phyloP scores from a whole-genome alignment of 2,113 vertebrate genomes.

The Riparia riparia region DNA sequence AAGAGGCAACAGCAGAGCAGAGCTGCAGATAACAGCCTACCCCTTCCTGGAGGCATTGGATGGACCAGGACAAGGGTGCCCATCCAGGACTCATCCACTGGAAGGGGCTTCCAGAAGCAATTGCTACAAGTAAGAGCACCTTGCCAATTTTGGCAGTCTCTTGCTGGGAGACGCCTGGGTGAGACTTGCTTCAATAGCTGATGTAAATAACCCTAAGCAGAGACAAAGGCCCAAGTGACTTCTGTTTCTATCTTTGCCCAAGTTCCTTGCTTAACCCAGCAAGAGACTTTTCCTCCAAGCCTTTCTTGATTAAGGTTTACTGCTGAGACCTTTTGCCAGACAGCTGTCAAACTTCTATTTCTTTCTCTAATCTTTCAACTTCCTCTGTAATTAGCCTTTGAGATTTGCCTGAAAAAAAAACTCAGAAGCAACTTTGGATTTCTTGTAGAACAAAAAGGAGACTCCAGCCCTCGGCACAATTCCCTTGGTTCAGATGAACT shows the following conservation, averaged over 20 bases:
- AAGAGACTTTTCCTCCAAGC: background rate
- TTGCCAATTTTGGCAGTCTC: background rate
- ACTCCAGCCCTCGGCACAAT: background rate
- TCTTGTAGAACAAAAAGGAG: background rate
- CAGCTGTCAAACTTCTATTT: background rate
- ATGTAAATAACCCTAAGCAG: background rate
- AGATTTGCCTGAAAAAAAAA: background rate
- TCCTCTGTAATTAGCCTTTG: background rate
- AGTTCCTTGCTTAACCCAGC: background rate
- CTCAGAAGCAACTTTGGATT: background rate
- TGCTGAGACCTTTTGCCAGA: background rate
- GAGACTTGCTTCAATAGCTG: background rate
- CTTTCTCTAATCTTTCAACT: background rate
- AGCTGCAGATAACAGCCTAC: background rate
- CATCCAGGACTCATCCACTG: background rate
- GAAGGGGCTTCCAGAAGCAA: fast-evolving
- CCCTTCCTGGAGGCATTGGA: fast-evolving
- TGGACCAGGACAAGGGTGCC: background rate
- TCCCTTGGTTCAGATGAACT: background rate
- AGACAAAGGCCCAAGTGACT: background rate
- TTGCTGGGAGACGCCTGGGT: background rate
- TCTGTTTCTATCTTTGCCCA: background rate
- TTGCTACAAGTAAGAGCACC: background rate
- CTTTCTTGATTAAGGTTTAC: background rate
- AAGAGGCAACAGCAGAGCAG: fast-evolving